A percentile compares a stretch with the other conserved stretches of the same genome.
These are phyloP conservation scores for Rhogogaster chlorosoma DNA, from an alignment of 2,888 invertebrate genomes.

Conservation along the genomic window DNA sequence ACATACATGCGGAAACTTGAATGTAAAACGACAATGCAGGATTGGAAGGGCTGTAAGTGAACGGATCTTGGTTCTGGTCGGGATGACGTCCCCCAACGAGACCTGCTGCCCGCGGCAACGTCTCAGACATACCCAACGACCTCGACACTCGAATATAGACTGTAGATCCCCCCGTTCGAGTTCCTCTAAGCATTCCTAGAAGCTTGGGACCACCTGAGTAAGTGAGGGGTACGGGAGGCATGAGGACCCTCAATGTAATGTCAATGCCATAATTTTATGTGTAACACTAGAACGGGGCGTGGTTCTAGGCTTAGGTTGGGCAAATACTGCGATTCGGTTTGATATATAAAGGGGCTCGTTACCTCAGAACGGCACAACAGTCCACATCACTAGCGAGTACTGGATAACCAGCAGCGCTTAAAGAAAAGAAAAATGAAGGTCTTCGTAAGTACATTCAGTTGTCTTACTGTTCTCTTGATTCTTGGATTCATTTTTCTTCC, in stretches of 20 bases:
- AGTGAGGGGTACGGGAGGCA: constrained; percentile 19
- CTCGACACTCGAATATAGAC: constrained; percentile 57
- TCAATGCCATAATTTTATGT: constrained; percentile 61
- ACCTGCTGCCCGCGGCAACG: constrained; percentile 55
- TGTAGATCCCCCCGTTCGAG: constrained; percentile 43
- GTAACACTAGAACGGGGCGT: constrained; percentile 67
- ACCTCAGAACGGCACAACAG: constrained; percentile 69
- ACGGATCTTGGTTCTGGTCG: neutral
- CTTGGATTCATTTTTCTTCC: neutral
- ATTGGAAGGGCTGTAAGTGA: constrained; percentile 42
- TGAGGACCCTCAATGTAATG: constrained; percentile 51
- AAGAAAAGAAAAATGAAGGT: constrained; percentile 65
- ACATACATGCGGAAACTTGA: constrained; percentile 17
- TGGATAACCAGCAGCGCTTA: constrained; percentile 72
- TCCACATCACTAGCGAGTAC: constrained; percentile 73
- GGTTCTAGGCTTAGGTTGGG: constrained; percentile 42
- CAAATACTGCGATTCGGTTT: constrained; percentile 35
- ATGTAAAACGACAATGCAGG: constrained; percentile 19
- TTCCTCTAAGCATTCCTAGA: constrained; percentile 53
- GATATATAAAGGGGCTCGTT: constrained; percentile 70
- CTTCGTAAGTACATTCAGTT: constrained; percentile 64
- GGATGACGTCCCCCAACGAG: constrained; percentile 42
- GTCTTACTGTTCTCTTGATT: neutral
- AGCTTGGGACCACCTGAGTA: constrained; percentile 49
- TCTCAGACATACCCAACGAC: constrained; percentile 54